Conservation (phyloP, 2,113 vertebrate species). For the Rhabdornis inornatus region DNA sequence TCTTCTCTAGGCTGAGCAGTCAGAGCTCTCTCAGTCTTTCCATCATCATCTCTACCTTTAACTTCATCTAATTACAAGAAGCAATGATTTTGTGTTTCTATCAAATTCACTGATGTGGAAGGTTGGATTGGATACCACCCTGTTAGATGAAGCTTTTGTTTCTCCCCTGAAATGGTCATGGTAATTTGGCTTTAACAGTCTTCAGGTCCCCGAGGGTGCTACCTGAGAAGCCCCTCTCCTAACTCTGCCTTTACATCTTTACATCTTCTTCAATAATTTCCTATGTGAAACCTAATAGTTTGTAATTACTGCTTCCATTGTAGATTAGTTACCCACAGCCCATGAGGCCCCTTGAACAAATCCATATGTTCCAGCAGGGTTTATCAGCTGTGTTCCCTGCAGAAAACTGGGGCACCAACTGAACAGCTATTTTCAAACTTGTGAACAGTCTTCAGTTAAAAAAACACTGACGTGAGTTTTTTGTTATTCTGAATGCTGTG, state of each 20-base stretch:
- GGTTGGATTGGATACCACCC: not conserved
- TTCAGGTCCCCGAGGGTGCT: not conserved
- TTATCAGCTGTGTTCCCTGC: not conserved
- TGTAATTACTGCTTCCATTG: not conserved
- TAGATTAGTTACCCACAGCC: not conserved
- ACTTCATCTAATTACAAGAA: not conserved
- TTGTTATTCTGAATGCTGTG: not conserved
- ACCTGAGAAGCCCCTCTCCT: not conserved
- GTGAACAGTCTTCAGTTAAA: not conserved
- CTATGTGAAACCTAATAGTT: not conserved
- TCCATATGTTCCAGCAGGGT: rapidly evolving
- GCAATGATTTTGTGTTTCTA: not conserved
- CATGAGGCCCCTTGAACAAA: not conserved
- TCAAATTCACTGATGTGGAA: not conserved
- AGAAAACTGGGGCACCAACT: not conserved
- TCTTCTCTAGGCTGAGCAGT: not conserved
- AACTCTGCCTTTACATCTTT: not conserved
- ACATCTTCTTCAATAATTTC: not conserved
- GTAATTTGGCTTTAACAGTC: not conserved
- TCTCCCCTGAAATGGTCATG: not conserved
- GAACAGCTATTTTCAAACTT: not conserved
- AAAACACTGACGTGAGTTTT: not conserved
- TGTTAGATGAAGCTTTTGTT: not conserved
- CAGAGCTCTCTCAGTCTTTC: not conserved
- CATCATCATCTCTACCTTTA: not conserved